Percentiles rank a stretch among this genome's conserved stretches.
Conservation (phyloP, 2,888 invertebrate genomes). For the Lycocerus yunnanus region DNA sequence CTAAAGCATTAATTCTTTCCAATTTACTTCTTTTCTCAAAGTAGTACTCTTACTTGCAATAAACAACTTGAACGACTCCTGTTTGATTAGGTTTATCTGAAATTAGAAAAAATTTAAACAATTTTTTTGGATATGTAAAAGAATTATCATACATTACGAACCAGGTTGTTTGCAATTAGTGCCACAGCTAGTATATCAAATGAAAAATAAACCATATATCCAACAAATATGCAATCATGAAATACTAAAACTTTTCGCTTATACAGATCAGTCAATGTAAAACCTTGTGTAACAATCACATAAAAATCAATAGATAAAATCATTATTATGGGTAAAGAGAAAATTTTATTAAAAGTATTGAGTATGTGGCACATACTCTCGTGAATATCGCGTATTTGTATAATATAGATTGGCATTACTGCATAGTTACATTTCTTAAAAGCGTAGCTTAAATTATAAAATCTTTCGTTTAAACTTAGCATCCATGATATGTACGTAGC, state of each 20-base stretch:
- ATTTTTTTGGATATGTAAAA: neutral
- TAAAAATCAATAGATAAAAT: neutral
- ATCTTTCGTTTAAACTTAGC: neutral
- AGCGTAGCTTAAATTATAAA: neutral
- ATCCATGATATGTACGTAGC: neutral
- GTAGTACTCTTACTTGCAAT: neutral
- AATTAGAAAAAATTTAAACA: neutral
- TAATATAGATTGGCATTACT: neutral
- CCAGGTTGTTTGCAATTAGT: neutral
- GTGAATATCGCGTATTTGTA: neutral
- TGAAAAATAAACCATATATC: neutral
- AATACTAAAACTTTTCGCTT: neutral
- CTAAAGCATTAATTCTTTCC: too few species aligned
- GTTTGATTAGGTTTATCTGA: neutral
- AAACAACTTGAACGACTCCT: neutral
- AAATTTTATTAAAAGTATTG: neutral
- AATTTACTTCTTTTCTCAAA: neutral
- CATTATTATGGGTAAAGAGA: neutral
- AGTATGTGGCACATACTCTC: neutral
- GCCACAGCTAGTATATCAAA: neutral
- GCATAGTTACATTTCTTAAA: neutral
- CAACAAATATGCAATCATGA: neutral
- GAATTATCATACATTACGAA: neutral
- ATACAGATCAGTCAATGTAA: neutral
- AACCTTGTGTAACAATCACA: neutral